Evolutionary conservation across 2,113 vertebrate species (phyloP), one percentile per base, ranked within the genome.

Genomic region (Cavia porcellus): DNA sequence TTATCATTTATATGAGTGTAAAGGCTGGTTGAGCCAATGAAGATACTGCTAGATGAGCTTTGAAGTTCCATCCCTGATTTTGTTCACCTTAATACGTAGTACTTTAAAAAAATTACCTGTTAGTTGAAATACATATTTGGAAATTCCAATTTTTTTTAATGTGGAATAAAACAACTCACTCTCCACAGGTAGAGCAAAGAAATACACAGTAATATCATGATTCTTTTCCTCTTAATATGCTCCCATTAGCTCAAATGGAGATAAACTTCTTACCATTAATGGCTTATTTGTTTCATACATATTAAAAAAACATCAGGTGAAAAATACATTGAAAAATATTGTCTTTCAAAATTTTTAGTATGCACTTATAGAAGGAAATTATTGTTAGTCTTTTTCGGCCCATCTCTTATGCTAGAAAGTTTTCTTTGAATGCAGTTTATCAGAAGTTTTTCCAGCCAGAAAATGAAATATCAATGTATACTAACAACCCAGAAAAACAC

Each of bases 361-460:
- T 80, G 14, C 38, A 89, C 92, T 94, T 87, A 70, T 20, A 75
- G 25, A 96, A 96, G 25, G 50, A 91, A 80, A 96, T 91, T 97
- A 95, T 47, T 66, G 35, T 79, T 79, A 70, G 96, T 97, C 90
- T 87, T 92, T 95, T 98, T 96, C 95, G 89, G 90, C 93, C 85
- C 80, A 89, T 47, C 81, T 90, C 57, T 93, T 84, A 66, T 93
- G 62, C 32, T 94, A 96, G 66, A 86, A 96, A 97, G 95, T 86
- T 95, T 85, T 83, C 89, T 96, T 79, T 96, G 28, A 96, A 92
- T 24, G 55, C 72, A 75, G 68, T 95, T 97, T 97, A 77, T 79
- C 74, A 95, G 79, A 88, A 74, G 42, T 89, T 96, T 88, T 89
- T 50, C 20, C 70, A 66, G 4, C 22, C 0, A 3, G 79, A 84